Evolutionary conservation across 2,113 vertebrate genomes (phyloP), one percentile per base, ranked within the genome.

Genomic region (Syngnathoides biaculeatus): DNA sequence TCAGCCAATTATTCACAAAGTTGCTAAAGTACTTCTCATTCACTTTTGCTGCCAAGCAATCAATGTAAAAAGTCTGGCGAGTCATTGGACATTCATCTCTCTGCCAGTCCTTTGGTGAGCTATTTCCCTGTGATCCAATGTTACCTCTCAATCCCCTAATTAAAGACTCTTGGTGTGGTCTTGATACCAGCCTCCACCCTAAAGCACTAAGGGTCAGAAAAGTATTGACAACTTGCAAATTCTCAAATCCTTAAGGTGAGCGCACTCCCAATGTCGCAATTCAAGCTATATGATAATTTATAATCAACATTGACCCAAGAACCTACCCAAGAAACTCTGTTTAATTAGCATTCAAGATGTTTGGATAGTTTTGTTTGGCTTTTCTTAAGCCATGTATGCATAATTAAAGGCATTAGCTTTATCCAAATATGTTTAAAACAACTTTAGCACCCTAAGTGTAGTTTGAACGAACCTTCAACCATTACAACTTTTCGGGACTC

Each of bases 101-200:
- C 40, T 62, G 60, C 60, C 60, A 62, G 60, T 62, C 22, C 39
- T 62, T 26, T 42, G 60, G 13, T 17, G 60, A 62, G 60, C 22
- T n/a, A 26, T 62, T 62, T 43, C 20, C 60, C 60, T 26, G n/a
- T 43, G n/a, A 17, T 62, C 40, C 60, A 24, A 62, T 17, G 60
- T 62, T 62, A 42, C 22, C 39, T 45, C 40, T 62, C 40, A 26
- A 62, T 43, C 40, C 40, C 60, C 43, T 62, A 62, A 62, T 62
- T 24, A 62, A 62, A 62, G 60, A 24, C 22, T 43, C 40, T 26
- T 26, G 22, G 12, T 26, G 60, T 43, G 60, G 13, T 59, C 57
- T 59, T 11, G 30, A 59, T 11, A 59, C 60, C 39, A 26, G n/a
- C 14, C 40, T 67, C 12, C 11, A 43, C 39, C 53, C 53, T 60